Conservation (phyloP, 2,113 vertebrate genomes). For the Orientallactaga bullata region DNA sequence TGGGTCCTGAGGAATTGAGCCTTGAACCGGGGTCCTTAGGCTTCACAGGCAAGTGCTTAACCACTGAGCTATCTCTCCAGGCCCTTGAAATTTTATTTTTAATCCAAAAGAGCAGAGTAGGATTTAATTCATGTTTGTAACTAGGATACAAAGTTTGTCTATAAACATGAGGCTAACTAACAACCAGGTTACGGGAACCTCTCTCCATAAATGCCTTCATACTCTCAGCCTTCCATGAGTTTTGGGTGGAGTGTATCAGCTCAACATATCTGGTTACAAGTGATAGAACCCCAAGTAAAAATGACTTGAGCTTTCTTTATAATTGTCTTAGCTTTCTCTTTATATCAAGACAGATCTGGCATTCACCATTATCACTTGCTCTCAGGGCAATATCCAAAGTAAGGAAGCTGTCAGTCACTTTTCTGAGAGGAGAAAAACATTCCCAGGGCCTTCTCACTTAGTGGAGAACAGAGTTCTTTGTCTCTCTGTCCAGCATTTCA, state of each 20-base stretch:
- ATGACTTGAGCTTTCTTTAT: neutral
- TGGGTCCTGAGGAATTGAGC: too few relatives aligned
- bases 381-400: neutral
- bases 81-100: neutral
- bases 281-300: slow-evolving; percentile 48
- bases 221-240: neutral
- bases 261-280: neutral
- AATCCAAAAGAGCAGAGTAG: neutral
- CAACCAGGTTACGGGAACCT: neutral
- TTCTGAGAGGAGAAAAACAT: slow-evolving; percentile 36
- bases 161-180: neutral
- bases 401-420: neutral
- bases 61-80: too few relatives aligned
- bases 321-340: slow-evolving; percentile 18
- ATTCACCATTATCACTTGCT: neutral
- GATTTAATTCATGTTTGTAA: neutral
- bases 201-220: neutral
- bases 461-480: neutral
- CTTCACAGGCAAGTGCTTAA: too few relatives aligned
- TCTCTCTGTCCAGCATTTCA: neutral
- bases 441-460: too few relatives aligned
- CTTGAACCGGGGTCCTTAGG: too few relatives aligned
- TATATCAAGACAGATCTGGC: neutral
- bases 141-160: neutral
- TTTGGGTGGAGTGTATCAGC: accelerated